Evolutionary conservation across 2,888 invertebrate species (phyloP).

Genomic region (Nemotelus pantherinus): DNA sequence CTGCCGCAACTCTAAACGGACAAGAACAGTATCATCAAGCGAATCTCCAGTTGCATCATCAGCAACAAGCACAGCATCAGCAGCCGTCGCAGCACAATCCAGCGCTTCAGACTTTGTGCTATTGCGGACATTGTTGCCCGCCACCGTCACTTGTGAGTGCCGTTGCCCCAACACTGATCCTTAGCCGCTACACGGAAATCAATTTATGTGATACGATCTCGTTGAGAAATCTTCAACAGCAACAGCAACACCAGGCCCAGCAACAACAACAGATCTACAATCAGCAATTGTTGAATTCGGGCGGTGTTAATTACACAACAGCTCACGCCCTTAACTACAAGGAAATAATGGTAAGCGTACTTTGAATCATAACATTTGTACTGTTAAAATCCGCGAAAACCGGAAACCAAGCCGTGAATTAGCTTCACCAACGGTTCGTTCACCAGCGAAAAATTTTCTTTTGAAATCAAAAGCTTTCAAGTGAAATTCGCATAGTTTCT

Average conservation of each 20-base stretch:
- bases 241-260: slow-evolving; percentile 50
- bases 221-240: slow-evolving; percentile 58
- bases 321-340: slow-evolving; percentile 49
- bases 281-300: slow-evolving; percentile 36
- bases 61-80: slow-evolving; percentile 51
- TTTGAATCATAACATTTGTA: slow-evolving; percentile 19
- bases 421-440: slow-evolving; percentile 11
- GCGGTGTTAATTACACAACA: slow-evolving; percentile 35
- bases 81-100: slow-evolving; percentile 47
- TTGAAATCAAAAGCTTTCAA: too few species aligned
- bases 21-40: slow-evolving; percentile 42
- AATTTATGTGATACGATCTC: slow-evolving; percentile 55
- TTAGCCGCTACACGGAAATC: slow-evolving; percentile 57
- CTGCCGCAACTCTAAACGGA: slow-evolving; percentile 35
- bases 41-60: slow-evolving; percentile 41
- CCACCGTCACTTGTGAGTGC: slow-evolving; percentile 52
- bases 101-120: slow-evolving; percentile 51
- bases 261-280: slow-evolving; percentile 52
- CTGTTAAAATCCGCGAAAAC: slow-evolving; percentile 9
- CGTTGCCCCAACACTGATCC: slow-evolving; percentile 54
- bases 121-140: slow-evolving; percentile 56
- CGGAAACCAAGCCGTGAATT: background rate
- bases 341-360: slow-evolving; percentile 53
- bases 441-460: background rate
- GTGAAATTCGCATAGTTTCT: too few species aligned